Conservation (phyloP, 1,140 invertebrate genomes). For the Tetranychus urticae region DNA sequence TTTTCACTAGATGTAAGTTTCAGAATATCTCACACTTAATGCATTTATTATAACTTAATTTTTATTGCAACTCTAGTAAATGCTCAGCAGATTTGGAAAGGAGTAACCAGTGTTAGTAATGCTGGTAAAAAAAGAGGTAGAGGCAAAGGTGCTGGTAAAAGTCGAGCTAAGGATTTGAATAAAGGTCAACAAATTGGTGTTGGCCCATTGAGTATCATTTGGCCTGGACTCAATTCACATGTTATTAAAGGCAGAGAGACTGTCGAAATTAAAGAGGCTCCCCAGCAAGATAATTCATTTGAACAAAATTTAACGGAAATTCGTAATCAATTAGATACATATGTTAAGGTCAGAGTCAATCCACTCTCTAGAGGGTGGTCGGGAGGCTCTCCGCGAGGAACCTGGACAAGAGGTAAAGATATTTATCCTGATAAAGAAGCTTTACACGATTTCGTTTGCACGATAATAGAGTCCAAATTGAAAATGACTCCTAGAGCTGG, state of each 20-base stretch:
- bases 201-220: conserved; percentile 54
- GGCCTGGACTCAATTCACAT: conserved; percentile 70
- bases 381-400: conserved; percentile 49
- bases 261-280: conserved; percentile 37
- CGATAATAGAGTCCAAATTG: conserved; percentile 50
- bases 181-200: conserved; percentile 64
- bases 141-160: conserved; percentile 48
- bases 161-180: conserved; percentile 57
- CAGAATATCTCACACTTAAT: background rate
- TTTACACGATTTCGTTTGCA: conserved; percentile 67
- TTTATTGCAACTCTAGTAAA: conserved; percentile 30
- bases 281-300: conserved; percentile 37
- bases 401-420: conserved; percentile 64
- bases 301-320: conserved; percentile 41
- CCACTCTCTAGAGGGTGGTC: conserved; percentile 73
- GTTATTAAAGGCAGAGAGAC: conserved; percentile 50
- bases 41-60: background rate
- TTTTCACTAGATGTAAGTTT: conserved; percentile 3
- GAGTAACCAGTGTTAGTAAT: conserved; percentile 80
- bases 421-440: conserved; percentile 42
- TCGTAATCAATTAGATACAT: conserved; percentile 39
- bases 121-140: conserved; percentile 79
- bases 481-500: conserved; percentile 62
- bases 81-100: conserved; percentile 70
- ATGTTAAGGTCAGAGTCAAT: conserved; percentile 32